phyloP scores from a whole-genome alignment of 2,797 vertebrate species.

The Tokudaia muenninki region DNA sequence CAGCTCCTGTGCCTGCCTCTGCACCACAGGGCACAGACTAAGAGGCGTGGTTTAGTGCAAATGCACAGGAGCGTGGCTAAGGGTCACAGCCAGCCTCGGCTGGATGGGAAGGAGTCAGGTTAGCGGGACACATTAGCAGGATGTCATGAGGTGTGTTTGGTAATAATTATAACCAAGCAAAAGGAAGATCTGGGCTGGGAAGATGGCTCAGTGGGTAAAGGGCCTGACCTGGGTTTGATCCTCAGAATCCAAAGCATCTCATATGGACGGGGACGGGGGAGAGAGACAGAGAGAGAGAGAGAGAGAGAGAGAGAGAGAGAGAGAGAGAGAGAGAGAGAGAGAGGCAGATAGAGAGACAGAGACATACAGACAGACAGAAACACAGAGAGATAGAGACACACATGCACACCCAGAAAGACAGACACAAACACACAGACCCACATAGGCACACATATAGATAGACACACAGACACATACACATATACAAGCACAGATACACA shows the following conservation, averaged over 20 bases:
- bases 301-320: too few species aligned
- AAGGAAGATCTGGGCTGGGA: not conserved
- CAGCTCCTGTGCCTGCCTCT: not conserved
- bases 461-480: not conserved
- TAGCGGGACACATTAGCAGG: not conserved
- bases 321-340: too few species aligned
- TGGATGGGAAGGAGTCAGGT: too few species aligned
- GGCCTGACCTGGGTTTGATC: not conserved
- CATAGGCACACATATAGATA: not conserved
- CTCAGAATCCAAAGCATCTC: not conserved
- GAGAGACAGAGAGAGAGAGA: not conserved
- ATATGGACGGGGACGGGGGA: not conserved
- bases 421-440: not conserved
- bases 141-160: not conserved
- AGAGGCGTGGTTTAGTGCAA: fast-evolving
- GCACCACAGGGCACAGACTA: fast-evolving
- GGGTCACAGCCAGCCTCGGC: not conserved
- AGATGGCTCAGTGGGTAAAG: not conserved
- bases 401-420: not conserved
- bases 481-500: too few species aligned
- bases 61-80: not conserved
- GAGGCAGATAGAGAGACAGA: too few species aligned
- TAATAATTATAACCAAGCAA: not conserved
- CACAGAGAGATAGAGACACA: not conserved
- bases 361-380: too few species aligned